These are phyloP conservation scores for Kuschelorhynchus macadamiae DNA, from an alignment of 2,888 invertebrate species.

Conservation along the genomic window DNA sequence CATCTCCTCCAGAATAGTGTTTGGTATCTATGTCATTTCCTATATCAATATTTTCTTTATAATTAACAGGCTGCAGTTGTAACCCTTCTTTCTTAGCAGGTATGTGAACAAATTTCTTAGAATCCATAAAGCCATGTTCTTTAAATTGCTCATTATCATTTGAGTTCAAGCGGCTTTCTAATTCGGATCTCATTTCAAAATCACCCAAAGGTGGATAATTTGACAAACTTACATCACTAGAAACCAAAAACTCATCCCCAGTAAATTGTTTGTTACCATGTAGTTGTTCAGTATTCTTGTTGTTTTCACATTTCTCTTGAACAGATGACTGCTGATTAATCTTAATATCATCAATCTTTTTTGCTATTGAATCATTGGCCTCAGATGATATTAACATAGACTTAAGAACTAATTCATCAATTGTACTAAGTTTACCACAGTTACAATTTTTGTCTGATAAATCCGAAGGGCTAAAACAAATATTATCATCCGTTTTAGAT, in stretches of 20 bases:
- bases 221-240: not conserved
- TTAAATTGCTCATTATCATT: not conserved
- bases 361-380: constrained; percentile 11
- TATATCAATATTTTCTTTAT: not conserved
- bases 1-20: constrained; percentile 2
- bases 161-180: not conserved
- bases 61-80: constrained; percentile 3
- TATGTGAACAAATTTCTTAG: not conserved
- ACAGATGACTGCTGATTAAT: not conserved
- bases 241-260: constrained; percentile 21
- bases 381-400: constrained; percentile 28
- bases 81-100: not conserved
- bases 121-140: not conserved
- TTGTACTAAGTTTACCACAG: constrained; percentile 21
- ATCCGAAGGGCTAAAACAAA: not conserved
- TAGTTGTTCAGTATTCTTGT: not conserved
- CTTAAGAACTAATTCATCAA: constrained; percentile 27
- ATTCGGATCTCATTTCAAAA: constrained; percentile 16
- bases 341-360: constrained; percentile 12
- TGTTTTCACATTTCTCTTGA: not conserved
- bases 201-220: not conserved
- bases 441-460: constrained; percentile 21
- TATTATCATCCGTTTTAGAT: constrained; percentile 25
- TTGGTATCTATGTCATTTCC: constrained; percentile 1
- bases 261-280: constrained; percentile 11